phyloP scores from a whole-genome alignment of 2,113 vertebrate species.

The Eudyptes chrysolophus region DNA sequence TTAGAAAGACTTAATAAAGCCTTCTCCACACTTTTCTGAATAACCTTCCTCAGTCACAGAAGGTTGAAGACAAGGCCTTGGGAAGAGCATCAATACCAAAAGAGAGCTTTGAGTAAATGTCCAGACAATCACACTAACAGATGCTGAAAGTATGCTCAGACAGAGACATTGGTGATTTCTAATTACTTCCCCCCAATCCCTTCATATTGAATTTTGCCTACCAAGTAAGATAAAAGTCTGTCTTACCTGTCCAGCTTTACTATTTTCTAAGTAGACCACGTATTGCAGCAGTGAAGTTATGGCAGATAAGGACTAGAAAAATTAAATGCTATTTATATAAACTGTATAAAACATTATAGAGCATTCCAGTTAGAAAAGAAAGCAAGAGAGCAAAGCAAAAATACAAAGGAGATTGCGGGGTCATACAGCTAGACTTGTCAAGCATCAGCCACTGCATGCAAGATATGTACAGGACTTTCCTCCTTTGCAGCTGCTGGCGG shows the following conservation, averaged over 20 bases:
- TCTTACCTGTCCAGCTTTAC: neutral
- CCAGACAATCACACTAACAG: neutral
- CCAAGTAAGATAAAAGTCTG: neutral
- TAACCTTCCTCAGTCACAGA: neutral
- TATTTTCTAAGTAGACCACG: neutral
- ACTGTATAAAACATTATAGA: neutral
- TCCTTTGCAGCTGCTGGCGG: rapidly evolving
- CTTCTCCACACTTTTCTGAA: neutral
- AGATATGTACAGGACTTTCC: rapidly evolving
- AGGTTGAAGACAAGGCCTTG: neutral
- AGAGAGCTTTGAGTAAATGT: neutral
- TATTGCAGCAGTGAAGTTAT: neutral
- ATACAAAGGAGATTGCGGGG: rapidly evolving
- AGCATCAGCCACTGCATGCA: no score
- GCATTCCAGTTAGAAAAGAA: neutral
- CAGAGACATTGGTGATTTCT: neutral
- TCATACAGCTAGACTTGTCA: neutral
- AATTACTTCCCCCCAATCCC: neutral
- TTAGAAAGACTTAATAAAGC: neutral
- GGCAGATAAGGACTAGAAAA: neutral
- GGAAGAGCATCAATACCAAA: neutral
- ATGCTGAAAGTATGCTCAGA: neutral
- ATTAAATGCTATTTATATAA: neutral
- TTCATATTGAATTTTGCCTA: neutral
- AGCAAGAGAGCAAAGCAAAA: neutral